Evolutionary conservation across 2,888 invertebrate genomes (phyloP).

Genomic region (Rotaria socialis): DNA sequence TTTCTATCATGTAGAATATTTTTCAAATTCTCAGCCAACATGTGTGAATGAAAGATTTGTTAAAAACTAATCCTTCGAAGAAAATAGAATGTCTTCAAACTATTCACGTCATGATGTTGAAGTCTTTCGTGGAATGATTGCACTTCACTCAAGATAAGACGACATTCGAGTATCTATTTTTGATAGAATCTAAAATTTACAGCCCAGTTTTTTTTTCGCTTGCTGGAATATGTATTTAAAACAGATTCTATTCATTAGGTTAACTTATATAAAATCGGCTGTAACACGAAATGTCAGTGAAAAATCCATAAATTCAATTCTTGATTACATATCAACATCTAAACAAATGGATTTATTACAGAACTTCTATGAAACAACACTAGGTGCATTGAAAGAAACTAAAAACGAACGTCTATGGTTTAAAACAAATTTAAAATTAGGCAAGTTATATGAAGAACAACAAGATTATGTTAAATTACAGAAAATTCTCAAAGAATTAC

Average conservation of each 20-base stretch:
- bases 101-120: too few species aligned
- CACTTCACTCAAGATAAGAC: too few species aligned
- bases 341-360: slow-evolving; percentile 92
- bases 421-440: slow-evolving; percentile 97
- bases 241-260: not conserved
- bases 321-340: slow-evolving; percentile 97
- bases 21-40: too few species aligned
- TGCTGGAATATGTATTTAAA: too few species aligned
- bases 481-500: slow-evolving; percentile 90
- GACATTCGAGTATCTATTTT: too few species aligned
- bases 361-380: slow-evolving; percentile 85
- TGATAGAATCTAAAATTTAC: too few species aligned
- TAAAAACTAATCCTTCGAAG: too few species aligned
- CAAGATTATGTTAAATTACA: slow-evolving; percentile 87
- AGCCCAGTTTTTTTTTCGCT: too few species aligned
- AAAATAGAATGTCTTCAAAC: too few species aligned
- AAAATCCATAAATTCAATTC: slow-evolving; percentile 96
- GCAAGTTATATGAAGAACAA: slow-evolving; percentile 93
- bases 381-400: slow-evolving; percentile 74
- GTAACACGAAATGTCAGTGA: slow-evolving; percentile 98
- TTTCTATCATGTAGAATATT: too few species aligned
- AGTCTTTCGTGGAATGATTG: too few species aligned
- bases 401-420: slow-evolving; percentile 99
- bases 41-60: too few species aligned
- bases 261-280: slow-evolving; percentile 97